Conservation (phyloP, 2,888 invertebrate genomes). For the Himalopsyche japonica region DNA sequence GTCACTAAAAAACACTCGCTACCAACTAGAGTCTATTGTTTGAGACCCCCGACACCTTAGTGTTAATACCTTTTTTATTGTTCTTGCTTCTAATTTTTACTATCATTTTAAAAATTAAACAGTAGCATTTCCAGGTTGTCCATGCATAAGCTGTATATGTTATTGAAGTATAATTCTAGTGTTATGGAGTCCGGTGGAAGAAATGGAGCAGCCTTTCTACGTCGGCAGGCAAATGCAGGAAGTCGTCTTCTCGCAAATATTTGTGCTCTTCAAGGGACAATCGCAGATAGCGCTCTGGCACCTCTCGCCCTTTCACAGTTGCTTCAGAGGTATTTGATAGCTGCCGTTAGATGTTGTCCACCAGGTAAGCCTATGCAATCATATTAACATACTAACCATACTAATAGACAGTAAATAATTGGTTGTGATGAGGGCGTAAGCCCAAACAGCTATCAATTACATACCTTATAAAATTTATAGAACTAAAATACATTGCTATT, state of each 20-base stretch:
- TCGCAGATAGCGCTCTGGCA: constrained; percentile 53
- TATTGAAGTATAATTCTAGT: constrained; percentile 42
- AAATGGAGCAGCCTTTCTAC: constrained; percentile 52
- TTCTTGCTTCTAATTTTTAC: not conserved
- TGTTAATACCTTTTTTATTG: too few species aligned
- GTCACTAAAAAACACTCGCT: too few species aligned
- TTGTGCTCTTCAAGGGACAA: constrained; percentile 46
- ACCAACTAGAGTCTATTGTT: too few species aligned
- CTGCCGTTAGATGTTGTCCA: constrained; percentile 34
- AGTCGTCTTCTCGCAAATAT: constrained; percentile 49
- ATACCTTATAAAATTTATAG: too few species aligned
- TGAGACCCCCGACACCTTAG: too few species aligned
- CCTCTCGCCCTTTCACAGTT: constrained; percentile 46
- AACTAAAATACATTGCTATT: too few species aligned
- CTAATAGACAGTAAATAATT: not conserved
- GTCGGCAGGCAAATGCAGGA: constrained; percentile 54
- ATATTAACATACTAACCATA: not conserved
- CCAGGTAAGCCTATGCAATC: constrained; percentile 19
- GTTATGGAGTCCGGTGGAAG: constrained; percentile 46
- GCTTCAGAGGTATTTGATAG: constrained; percentile 36
- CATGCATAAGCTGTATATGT: not conserved
- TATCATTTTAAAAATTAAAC: not conserved
- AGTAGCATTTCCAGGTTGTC: not conserved
- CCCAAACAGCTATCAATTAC: too few species aligned
- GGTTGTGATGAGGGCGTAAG: too few species aligned